phyloP scores from a whole-genome alignment of 2,888 invertebrate species.

The Catonia carolina region DNA sequence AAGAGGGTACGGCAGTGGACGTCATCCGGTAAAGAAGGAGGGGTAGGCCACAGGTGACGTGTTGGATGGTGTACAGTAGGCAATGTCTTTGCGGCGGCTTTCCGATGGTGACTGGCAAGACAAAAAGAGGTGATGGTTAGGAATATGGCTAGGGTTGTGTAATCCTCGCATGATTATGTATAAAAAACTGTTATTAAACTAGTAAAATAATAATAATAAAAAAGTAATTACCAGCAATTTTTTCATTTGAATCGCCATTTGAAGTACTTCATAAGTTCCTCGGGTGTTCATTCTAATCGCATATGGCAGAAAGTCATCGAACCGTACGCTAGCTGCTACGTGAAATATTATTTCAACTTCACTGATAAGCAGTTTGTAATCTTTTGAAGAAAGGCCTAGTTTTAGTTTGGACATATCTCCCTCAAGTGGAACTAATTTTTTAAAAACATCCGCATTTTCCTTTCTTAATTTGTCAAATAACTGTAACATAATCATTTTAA shows the following conservation, averaged over 20 bases:
- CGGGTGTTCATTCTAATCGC: slow-evolving; percentile 55
- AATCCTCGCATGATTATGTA: too few species aligned
- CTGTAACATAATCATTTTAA: slow-evolving; percentile 46
- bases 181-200: too few species aligned
- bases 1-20: too few species aligned
- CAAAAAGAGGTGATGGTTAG: too few species aligned
- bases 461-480: slow-evolving; percentile 54
- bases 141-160: too few species aligned
- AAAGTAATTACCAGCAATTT: slow-evolving; percentile 44
- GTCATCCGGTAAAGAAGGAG: too few species aligned
- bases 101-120: too few species aligned
- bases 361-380: slow-evolving; percentile 33
- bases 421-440: slow-evolving; percentile 58
- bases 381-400: slow-evolving; percentile 51
- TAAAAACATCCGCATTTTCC: slow-evolving; percentile 48
- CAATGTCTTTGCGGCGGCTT: too few species aligned
- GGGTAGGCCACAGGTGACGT: too few species aligned
- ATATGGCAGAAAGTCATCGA: slow-evolving; percentile 33
- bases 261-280: slow-evolving; percentile 50
- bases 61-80: too few species aligned
- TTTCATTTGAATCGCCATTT: slow-evolving; percentile 48
- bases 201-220: too few species aligned
- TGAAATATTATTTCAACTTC: slow-evolving; percentile 35
- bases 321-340: slow-evolving; percentile 36
- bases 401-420: slow-evolving; percentile 55